Percentiles rank a stretch among this genome's conserved stretches.
phyloP scores from a whole-genome alignment of 2,797 vertebrate species.

The Phalloptychus januarius region DNA sequence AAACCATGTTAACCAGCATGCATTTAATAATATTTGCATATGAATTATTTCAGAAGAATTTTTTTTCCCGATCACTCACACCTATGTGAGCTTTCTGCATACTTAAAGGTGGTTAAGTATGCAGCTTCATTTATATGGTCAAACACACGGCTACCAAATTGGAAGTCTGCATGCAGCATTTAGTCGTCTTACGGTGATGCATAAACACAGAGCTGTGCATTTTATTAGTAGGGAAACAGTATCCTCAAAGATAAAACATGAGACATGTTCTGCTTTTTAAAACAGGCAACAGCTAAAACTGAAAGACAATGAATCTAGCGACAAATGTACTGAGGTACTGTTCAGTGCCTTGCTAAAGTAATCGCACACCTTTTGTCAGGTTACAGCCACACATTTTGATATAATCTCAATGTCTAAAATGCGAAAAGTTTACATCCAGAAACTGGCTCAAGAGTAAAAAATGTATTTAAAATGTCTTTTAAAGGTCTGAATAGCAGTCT shows the following conservation, averaged over 20 bases:
- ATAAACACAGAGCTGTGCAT: not conserved
- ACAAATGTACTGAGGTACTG: not conserved
- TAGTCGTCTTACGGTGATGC: not conserved
- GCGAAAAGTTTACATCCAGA: not conserved
- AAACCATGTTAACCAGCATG: not conserved
- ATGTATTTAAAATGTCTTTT: not conserved
- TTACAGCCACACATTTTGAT: not conserved
- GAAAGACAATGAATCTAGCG: not conserved
- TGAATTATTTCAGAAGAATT: not conserved
- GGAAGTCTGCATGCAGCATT: not conserved
- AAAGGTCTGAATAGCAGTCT: not conserved
- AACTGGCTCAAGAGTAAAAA: not conserved
- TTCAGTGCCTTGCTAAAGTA: not conserved
- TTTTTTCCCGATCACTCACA: not conserved
- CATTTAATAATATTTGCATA: not conserved
- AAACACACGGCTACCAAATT: conserved; percentile 1
- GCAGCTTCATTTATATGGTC: not conserved
- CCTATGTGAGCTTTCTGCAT: not conserved
- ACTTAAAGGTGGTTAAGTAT: not conserved
- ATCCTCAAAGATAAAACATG: not conserved
- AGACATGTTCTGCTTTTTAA: not conserved
- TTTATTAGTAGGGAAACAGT: not conserved
- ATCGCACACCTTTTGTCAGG: not conserved
- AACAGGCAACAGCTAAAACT: not conserved
- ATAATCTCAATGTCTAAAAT: not conserved